Base-by-base conservation (phyloP, 2,113 vertebrate genomes). In the Oncorhynchus nerka region DNA sequence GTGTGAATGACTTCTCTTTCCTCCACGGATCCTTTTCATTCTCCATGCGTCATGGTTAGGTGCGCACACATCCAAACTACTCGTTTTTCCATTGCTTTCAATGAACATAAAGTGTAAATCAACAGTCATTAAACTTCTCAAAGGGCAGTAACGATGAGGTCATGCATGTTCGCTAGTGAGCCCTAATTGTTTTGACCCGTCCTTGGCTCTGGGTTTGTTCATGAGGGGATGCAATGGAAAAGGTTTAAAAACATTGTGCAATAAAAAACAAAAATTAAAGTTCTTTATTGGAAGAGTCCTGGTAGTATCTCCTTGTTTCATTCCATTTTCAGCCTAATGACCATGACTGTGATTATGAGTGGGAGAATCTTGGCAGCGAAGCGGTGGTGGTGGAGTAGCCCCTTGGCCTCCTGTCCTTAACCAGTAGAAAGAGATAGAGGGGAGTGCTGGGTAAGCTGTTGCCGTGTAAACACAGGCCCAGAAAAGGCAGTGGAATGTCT, bases 401-500 rank as follows among this genome's bases (percentile, higher is more conserved):
- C 32, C 22, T 57, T 20, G 57, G 69, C 77, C 75, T 75, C 74
- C 77, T 75, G 70, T 72, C 8, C 55, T 74, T 70, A 83, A 49
- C 51, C 51, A 55, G 51, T 5, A 55, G 32, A 49, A 62, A 65
- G 61, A 66, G 49, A 73, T 30, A 20, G 81, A 81, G 77, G 70
- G 79, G 71, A 77, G 75, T 64, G 62, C 70, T 74, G 81, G 79
- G 77, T 89, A 84, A 83, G 87, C 84, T 86, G 89, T 75, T 82
- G 87, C 84, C 87, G 89, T 81, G 79, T 93, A 94, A 93, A 94
- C 92, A 94, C 84, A 80, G 87, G 78, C 86, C 90, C 82, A 88
- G 88, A 91, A 90, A 66, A 92, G 91, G 89, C 88, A 87, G 80
- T 86, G 92, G 92, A 93, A 94, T 94, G 92, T 91, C 87, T 91